phyloP scores from a whole-genome alignment of 2,797 vertebrate species.

The Babyrousa celebensis region DNA sequence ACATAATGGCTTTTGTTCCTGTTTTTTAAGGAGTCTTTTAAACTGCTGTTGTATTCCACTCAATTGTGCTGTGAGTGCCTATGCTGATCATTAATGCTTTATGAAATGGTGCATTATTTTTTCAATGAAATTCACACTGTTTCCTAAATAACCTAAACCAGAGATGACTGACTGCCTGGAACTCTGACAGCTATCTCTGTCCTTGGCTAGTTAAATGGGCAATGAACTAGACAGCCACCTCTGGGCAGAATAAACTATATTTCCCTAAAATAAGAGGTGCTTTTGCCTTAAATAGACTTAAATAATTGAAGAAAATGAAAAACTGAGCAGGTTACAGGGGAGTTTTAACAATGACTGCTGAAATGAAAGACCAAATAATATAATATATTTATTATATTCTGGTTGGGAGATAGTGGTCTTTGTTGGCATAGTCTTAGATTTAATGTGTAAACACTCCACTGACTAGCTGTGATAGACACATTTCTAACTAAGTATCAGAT shows the following conservation, averaged over 20 bases:
- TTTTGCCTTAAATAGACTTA: conserved; percentile 68
- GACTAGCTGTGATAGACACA: neutral
- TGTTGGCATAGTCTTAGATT: neutral
- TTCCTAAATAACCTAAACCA: conserved; percentile 39
- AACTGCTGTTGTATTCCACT: conserved; percentile 20
- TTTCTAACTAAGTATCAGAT: conserved; percentile 38
- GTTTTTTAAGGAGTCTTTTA: conserved; percentile 68
- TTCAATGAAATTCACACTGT: conserved; percentile 78
- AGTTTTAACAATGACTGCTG: neutral
- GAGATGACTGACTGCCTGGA: conserved; percentile 65
- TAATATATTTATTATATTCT: neutral
- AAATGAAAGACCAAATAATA: neutral
- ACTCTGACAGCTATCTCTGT: conserved; percentile 67
- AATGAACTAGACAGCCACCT: conserved; percentile 69
- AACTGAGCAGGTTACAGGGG: neutral
- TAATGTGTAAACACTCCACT: neutral
- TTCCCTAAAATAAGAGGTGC: conserved; percentile 68
- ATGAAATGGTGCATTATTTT: conserved; percentile 80
- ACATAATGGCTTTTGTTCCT: conserved; percentile 21
- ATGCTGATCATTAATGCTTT: conserved; percentile 79
- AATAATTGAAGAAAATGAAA: conserved; percentile 55
- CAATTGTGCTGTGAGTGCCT: conserved; percentile 59
- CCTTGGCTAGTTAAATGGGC: conserved; percentile 77
- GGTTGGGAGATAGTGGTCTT: neutral
- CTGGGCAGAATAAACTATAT: conserved; percentile 53